Conservation (phyloP, 2,113 vertebrate species). For the Seriola dumerili region DNA sequence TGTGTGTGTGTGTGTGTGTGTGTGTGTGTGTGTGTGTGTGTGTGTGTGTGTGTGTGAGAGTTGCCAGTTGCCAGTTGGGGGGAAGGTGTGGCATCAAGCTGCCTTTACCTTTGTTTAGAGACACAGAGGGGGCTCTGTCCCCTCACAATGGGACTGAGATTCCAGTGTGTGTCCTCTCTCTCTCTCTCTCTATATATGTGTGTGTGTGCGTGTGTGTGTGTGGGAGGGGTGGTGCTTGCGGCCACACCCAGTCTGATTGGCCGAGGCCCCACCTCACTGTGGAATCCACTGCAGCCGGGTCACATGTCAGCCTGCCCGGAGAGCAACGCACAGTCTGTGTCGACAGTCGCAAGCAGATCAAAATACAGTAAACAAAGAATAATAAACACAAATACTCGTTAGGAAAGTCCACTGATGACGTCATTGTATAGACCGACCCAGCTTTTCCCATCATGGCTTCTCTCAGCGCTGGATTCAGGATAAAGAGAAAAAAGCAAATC, state of each 20-base stretch:
- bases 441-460: too few relatives aligned
- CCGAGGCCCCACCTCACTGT: slow-evolving; percentile 80
- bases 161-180: slow-evolving; percentile 19
- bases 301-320: slow-evolving; percentile 63
- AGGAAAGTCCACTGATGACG: too few relatives aligned
- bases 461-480: too few relatives aligned
- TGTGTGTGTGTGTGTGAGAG: background rate
- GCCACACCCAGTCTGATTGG: slow-evolving; percentile 85
- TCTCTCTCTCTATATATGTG: background rate
- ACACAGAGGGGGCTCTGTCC: slow-evolving; percentile 79
- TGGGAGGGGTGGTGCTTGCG: slow-evolving; percentile 54
- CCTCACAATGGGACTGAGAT: slow-evolving; percentile 65
- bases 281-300: slow-evolving; percentile 81
- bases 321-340: background rate
- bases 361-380: background rate
- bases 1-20: slow-evolving; percentile 16
- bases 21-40: slow-evolving; percentile 11
- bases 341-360: too few relatives aligned
- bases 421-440: too few relatives aligned
- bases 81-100: slow-evolving; percentile 68
- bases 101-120: slow-evolving; percentile 77
- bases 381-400: background rate
- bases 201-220: slow-evolving; percentile 34
- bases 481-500: too few relatives aligned
- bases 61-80: slow-evolving; percentile 18